Evolutionary conservation across 37 sponge, comb jelly and placozoan species (phyloP).

Genomic region (Eunapius fragilis): DNA sequence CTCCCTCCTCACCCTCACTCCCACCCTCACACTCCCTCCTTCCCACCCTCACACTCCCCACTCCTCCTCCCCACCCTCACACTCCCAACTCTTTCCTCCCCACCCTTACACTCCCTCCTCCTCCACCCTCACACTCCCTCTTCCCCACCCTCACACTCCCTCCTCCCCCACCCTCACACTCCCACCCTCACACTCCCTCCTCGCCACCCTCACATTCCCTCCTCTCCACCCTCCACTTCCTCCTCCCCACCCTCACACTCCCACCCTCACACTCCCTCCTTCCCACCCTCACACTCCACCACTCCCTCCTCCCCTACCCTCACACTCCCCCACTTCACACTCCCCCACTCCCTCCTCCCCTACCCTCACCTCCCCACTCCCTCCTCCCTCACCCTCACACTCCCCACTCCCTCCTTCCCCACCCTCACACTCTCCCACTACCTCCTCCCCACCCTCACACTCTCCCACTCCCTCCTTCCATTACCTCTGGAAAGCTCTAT

Average conservation of each 20-base stretch:
- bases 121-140: neutral
- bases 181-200: neutral
- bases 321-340: neutral
- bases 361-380: neutral
- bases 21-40: too few species aligned
- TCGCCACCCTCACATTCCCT: neutral
- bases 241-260: neutral
- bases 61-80: too few species aligned
- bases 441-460: neutral
- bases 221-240: neutral
- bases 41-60: too few species aligned
- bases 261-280: neutral
- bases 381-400: neutral
- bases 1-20: too few species aligned
- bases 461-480: neutral
- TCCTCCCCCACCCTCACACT: neutral
- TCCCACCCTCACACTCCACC: neutral
- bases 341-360: neutral
- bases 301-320: neutral
- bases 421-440: neutral
- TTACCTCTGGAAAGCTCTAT: neutral
- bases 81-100: too few species aligned
- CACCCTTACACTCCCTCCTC: too few species aligned
- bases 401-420: neutral
- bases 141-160: neutral